Base-by-base conservation (phyloP, 2,113 vertebrate species). In the Corydoras maculifer region DNA sequence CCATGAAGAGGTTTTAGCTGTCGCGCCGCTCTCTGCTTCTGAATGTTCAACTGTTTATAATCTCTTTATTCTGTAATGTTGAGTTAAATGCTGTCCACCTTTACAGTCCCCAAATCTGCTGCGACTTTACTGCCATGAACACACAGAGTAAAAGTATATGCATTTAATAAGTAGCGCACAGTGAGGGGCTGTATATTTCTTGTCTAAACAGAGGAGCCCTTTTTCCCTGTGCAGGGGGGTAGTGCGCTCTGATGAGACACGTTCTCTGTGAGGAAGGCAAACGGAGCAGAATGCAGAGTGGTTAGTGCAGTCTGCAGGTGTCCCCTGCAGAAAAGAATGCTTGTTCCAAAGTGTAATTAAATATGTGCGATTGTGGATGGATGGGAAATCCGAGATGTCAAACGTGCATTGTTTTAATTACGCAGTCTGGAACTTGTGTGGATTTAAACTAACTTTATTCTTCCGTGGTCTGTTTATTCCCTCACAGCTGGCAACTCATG, bases 141-240 rank as follows among this genome's bases (percentile, higher is more conserved):
- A 43, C 35, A 43, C 35, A 43, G 35, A 43, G 4, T 43, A 2
- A 43, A 14, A 53, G 51, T 49, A 15, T 55, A 15, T 10, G 10
- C n/a, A 14, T 25, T 29, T 43, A 50, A 18, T 50, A 50, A 50
- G 57, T 58, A 72, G 70, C 53, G 31, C 55, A 60, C 6, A 31
- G 7, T 61, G 63, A 32, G 64, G 48, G 58, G 18, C 57, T 35
- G 12, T 30, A 68, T 69, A 69, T 65, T 78, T 78, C 77, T 65
- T 69, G 73, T 65, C 29, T 51, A 62, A 72, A 78, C 75, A 79
- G 75, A 77, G 43, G 51, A 75, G 64, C 51, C 75, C 68, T 77
- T 77, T 55, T 72, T 74, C 69, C 60, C 29, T 54, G 10, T 6
- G 55, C 32, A 65, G 75, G 72, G 72, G 66, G 78, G 78, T 69